Conservation (phyloP, 1,140 invertebrate genomes). For the Hycleus cichorii region DNA sequence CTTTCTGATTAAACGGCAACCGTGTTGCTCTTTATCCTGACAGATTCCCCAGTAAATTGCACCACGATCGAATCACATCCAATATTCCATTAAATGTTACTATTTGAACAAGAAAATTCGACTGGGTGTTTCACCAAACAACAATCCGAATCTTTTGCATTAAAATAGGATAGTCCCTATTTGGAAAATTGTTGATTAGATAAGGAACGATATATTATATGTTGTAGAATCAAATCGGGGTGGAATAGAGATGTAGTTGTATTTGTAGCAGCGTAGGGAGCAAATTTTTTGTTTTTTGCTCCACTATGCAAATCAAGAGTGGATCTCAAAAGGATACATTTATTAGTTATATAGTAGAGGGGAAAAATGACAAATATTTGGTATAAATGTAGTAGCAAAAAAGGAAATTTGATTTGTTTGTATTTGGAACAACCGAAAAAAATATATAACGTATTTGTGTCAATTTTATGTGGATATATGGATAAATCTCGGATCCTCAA, state of each 20-base stretch:
- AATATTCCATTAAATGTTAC: conserved; percentile 29
- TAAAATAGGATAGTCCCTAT: too few species aligned
- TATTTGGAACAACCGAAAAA: neutral
- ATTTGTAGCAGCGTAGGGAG: too few species aligned
- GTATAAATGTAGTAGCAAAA: neutral
- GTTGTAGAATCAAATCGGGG: too few species aligned
- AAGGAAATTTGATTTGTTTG: neutral
- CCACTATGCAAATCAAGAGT: neutral
- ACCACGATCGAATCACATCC: conserved; percentile 17
- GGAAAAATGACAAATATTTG: neutral
- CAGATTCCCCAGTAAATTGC: conserved; percentile 14
- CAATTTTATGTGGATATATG: too few species aligned
- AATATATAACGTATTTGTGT: too few species aligned
- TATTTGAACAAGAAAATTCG: conserved; percentile 28
- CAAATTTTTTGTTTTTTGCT: neutral
- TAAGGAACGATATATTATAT: too few species aligned
- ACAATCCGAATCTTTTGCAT: neutral
- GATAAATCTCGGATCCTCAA: neutral
- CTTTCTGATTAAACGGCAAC: conserved; percentile 13
- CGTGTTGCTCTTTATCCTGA: conserved; percentile 1
- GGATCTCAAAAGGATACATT: neutral
- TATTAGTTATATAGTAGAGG: neutral
- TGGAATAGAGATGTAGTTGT: too few species aligned
- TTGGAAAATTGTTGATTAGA: too few species aligned
- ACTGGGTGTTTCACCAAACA: conserved; percentile 23